Base-by-base conservation (phyloP, 2,888 invertebrate species). In the Conomelus anceps region DNA sequence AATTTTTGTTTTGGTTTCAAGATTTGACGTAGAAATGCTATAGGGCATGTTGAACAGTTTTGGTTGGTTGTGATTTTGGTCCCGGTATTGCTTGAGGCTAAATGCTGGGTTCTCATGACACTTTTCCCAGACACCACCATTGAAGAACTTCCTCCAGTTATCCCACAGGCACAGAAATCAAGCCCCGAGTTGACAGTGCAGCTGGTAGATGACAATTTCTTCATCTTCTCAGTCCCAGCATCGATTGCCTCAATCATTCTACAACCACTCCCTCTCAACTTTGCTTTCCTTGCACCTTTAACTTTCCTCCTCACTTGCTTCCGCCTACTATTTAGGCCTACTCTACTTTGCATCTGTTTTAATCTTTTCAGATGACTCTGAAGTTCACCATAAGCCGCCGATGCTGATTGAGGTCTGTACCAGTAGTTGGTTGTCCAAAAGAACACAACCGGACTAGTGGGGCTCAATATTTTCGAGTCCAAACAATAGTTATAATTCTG, bases 351-450 rank as follows among this genome's bases (percentile, higher is more conserved):
- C 4, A 9, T 84, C 3, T 41, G 20, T 20, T 23, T 85, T 20
- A 88, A n/a, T 7, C 22, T 22, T 11, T 87, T 11, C 22, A 94
- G 91, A 90, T 94, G 94, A n/a, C 91, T 91, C 84, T 93, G 92
- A 7, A 93, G 91, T 90, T 94, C 93, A 20, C 92, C 91, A 91
- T 94, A 95, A 20, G 93, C 93, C 26, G 93, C 92, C 13, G 92
- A 92, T 0, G 94, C 93, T 3, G 94, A 93, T 90, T 93, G 92
- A 0, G 95, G 95, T 86, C 94, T 92, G 91, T 94, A 95, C 94
- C 94, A 94, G 91, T 94, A 94, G 41, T 94, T 94, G 0, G 94
- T 94, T 0, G 95, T 95, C 95, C 95, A 95, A 91, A 95, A 95
- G 4, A 94, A 92, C 22, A 94, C 92, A 0, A 92, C 92, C 90